A percentile compares a stretch with the other conserved stretches of the same genome.
Evolutionary conservation across 2,113 vertebrate genomes (phyloP).

Genomic region (Zingel zingel): DNA sequence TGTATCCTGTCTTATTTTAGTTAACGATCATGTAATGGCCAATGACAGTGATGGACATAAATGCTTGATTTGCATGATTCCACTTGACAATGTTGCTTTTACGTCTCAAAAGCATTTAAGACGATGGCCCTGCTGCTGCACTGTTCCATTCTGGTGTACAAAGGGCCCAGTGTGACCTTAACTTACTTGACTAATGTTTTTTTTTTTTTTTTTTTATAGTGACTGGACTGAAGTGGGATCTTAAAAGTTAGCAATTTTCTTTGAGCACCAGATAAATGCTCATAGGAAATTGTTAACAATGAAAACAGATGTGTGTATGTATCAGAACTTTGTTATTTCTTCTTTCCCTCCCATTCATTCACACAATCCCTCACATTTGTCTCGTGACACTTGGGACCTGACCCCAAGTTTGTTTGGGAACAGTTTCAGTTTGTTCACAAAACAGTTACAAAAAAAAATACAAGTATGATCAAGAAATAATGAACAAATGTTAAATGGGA

Average conservation of each 20-base stretch:
- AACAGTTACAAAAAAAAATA: too few species aligned
- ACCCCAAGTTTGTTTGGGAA: background rate
- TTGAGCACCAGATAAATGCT: background rate
- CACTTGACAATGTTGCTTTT: background rate
- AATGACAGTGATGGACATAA: background rate
- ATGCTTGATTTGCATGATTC: background rate
- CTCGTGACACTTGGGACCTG: background rate
- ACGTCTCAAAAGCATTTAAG: background rate
- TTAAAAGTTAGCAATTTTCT: background rate
- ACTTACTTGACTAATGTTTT: background rate
- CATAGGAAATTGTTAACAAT: too few species aligned
- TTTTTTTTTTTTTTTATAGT: background rate
- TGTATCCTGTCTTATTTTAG: background rate
- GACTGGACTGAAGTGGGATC: background rate
- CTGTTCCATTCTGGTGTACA: background rate
- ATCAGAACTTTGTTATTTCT: background rate
- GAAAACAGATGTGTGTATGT: background rate
- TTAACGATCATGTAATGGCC: background rate
- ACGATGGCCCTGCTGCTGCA: background rate
- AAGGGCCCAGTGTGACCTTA: background rate
- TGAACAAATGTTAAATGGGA: too few species aligned
- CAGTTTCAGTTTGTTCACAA: too few species aligned
- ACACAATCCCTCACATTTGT: background rate
- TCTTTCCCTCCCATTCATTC: background rate
- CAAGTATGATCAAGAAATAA: too few species aligned